These are phyloP conservation scores for Limnephilus rhombicus DNA, from an alignment of 2,888 invertebrate species.

Conservation along the genomic window DNA sequence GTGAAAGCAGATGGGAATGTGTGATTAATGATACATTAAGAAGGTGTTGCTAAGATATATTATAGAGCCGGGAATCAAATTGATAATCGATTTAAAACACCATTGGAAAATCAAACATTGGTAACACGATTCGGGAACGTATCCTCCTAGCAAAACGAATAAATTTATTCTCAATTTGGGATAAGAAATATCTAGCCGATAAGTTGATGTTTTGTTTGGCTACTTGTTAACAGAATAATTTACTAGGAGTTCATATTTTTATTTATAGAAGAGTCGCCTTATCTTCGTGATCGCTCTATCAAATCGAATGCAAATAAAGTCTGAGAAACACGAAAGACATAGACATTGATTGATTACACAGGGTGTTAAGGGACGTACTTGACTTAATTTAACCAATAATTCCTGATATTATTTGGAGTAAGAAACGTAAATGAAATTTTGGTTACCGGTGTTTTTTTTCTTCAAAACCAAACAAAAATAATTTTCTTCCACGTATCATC, in stretches of 20 bases:
- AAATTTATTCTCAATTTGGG: background rate
- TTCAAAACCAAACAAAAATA: too few species aligned
- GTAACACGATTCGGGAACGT: background rate
- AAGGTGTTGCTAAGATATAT: background rate
- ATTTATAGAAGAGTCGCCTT: background rate
- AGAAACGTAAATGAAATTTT: too few species aligned
- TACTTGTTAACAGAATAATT: background rate
- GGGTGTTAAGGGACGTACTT: too few species aligned
- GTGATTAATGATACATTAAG: background rate
- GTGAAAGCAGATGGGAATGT: background rate
- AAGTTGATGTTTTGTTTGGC: background rate
- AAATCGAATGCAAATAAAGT: background rate
- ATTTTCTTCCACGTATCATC: too few species aligned
- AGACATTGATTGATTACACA: background rate
- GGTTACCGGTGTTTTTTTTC: too few species aligned
- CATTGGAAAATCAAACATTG: background rate
- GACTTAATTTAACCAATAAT: too few species aligned
- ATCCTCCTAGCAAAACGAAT: background rate
- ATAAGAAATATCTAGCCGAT: background rate
- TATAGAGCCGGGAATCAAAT: background rate
- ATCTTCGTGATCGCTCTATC: background rate
- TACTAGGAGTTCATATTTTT: background rate
- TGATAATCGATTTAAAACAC: background rate
- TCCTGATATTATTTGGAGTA: too few species aligned
- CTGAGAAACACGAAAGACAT: background rate